These are phyloP conservation scores for Calvadosia cruxmelitensis DNA, from an alignment of 30 jellyfish, hydroid and myxozoan species.

Conservation along the genomic window DNA sequence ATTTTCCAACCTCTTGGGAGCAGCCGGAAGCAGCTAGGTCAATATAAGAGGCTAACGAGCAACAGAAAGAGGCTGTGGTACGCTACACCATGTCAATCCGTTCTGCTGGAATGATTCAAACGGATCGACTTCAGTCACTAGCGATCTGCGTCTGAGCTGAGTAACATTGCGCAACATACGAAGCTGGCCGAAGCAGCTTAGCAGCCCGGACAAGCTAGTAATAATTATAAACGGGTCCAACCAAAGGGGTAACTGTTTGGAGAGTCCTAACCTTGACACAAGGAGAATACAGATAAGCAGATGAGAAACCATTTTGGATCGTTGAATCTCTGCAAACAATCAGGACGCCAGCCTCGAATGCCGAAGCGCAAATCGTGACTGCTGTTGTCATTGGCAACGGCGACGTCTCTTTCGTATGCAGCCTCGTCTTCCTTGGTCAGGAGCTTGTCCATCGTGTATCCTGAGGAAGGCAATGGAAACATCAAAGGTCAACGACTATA, in stretches of 20 bases:
- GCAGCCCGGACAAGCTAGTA: not conserved
- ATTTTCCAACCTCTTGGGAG: too few relatives aligned
- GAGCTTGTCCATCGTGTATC: not conserved
- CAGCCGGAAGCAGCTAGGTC: too few relatives aligned
- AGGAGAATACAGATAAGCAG: constrained; percentile 24
- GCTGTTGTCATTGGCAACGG: not conserved
- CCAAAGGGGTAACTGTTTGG: not conserved
- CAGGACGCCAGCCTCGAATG: constrained; percentile 66
- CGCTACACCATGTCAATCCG: too few relatives aligned
- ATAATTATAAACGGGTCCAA: not conserved
- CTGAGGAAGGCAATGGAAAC: not conserved
- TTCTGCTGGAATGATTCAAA: too few relatives aligned
- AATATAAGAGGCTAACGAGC: too few relatives aligned
- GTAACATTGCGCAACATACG: not conserved
- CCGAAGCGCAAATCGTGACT: constrained; percentile 23
- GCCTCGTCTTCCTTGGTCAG: not conserved
- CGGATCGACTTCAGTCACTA: too few relatives aligned
- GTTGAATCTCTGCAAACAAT: constrained; percentile 52
- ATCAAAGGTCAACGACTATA: not conserved
- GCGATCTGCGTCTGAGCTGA: too few relatives aligned
- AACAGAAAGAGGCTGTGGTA: too few relatives aligned
- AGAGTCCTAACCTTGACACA: constrained; percentile 44
- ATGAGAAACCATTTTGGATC: constrained; percentile 40
- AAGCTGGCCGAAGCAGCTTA: not conserved
- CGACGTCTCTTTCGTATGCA: not conserved